Evolutionary conservation across 1,140 invertebrate species (phyloP).

Genomic region (Trichonephila inaurata): DNA sequence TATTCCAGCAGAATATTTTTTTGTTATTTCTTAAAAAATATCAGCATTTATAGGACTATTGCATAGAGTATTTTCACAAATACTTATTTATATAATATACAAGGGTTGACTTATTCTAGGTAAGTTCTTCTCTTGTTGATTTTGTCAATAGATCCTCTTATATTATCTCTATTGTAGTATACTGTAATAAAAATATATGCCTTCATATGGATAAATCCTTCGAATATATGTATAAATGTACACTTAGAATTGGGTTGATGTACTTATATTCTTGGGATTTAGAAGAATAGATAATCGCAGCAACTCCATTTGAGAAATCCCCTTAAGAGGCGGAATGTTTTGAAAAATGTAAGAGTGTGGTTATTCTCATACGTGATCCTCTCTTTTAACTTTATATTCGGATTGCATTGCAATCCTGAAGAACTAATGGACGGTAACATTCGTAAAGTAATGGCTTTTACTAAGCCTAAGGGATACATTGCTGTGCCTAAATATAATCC

Average conservation of each 20-base stretch:
- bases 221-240: background rate
- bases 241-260: background rate
- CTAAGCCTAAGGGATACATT: conserved; percentile 38
- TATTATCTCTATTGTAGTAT: background rate
- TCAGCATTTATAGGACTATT: no score
- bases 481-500: conserved; percentile 25
- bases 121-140: background rate
- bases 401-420: background rate
- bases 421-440: conserved; percentile 49
- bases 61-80: no score
- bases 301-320: conserved; percentile 46
- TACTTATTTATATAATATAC: no score
- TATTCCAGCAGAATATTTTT: no score
- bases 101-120: no score
- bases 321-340: conserved; percentile 17
- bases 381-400: conserved; percentile 55
- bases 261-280: conserved; percentile 34
- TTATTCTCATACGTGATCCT: conserved; percentile 27
- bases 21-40: no score
- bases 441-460: conserved; percentile 38
- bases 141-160: background rate
- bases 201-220: background rate
- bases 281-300: conserved; percentile 11
- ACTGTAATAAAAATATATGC: background rate
- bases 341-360: conserved; percentile 39